phyloP scores from a whole-genome alignment of 1,140 invertebrate genomes.

The Globodera ellingtonae region DNA sequence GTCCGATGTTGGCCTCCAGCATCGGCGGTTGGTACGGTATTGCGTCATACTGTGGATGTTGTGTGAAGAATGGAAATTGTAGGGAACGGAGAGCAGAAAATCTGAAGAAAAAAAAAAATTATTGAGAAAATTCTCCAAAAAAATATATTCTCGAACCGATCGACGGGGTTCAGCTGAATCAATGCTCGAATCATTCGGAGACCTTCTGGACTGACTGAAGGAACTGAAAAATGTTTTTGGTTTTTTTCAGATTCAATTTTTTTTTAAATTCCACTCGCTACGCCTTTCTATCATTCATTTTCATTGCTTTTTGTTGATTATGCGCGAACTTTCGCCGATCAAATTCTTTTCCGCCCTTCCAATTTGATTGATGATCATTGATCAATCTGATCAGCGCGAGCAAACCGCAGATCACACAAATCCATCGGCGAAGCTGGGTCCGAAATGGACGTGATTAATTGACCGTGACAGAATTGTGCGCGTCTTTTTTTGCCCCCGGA shows the following conservation, averaged over 20 bases:
- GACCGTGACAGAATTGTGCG: too few species aligned
- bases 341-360: neutral
- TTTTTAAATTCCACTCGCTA: neutral
- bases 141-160: neutral
- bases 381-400: neutral
- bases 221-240: neutral
- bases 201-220: constrained; percentile 12
- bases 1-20: constrained; percentile 2
- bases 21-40: constrained; percentile 22
- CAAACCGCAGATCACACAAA: neutral
- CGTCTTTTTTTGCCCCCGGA: too few species aligned
- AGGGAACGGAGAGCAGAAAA: constrained; percentile 5
- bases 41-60: neutral
- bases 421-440: too few species aligned
- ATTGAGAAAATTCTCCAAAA: neutral
- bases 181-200: constrained; percentile 18
- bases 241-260: neutral
- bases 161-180: constrained; percentile 11
- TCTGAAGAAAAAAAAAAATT: neutral
- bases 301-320: neutral
- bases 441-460: too few species aligned
- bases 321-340: neutral
- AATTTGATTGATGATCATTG: neutral
- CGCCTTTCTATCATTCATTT: neutral
- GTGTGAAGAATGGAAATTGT: constrained; percentile 13